These are phyloP conservation scores for Pseudomugil tenellus DNA, from an alignment of 2,797 vertebrate genomes.

Conservation along the genomic window DNA sequence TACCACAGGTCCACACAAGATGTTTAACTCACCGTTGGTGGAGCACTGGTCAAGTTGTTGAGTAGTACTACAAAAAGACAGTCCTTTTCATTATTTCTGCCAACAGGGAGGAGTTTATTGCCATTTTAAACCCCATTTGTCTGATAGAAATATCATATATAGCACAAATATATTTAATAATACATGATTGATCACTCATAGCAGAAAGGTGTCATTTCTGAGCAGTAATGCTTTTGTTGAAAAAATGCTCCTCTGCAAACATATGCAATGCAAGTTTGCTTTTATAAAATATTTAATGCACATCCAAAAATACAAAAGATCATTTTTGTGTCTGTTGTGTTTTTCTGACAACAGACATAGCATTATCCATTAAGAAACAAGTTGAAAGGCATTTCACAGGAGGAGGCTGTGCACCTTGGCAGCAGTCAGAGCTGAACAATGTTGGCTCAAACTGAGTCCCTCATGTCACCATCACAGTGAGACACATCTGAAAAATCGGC, in stretches of 20 bases:
- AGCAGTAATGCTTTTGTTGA: not conserved
- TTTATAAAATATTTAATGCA: conserved; percentile 32
- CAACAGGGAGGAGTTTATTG: conserved; percentile 23
- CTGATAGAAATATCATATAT: no score
- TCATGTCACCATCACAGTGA: conserved; percentile 57
- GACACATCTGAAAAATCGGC: conserved; percentile 29
- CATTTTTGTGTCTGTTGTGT: conserved; percentile 37
- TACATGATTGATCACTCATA: conserved; percentile 5
- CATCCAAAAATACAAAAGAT: conserved; percentile 48
- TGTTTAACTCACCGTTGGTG: no score
- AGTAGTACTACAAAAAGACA: conserved; percentile 12
- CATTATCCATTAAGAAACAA: conserved; percentile 53
- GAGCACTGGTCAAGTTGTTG: conserved; percentile 28
- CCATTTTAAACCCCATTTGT: conserved; percentile 51
- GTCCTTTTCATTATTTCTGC: conserved; percentile 24
- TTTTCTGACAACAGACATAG: conserved; percentile 45
- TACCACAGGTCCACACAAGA: not conserved
- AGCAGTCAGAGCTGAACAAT: conserved; percentile 49
- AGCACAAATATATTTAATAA: no score
- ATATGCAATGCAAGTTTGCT: conserved; percentile 25
- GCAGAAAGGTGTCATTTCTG: conserved; percentile 28
- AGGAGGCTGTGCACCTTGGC: conserved; percentile 46
- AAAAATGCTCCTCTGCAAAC: conserved; percentile 16
- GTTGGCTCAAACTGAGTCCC: conserved; percentile 32
- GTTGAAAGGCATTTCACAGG: conserved; percentile 45